Conservation (phyloP, 2,888 invertebrate genomes). For the Tolmerus cingulatus region DNA sequence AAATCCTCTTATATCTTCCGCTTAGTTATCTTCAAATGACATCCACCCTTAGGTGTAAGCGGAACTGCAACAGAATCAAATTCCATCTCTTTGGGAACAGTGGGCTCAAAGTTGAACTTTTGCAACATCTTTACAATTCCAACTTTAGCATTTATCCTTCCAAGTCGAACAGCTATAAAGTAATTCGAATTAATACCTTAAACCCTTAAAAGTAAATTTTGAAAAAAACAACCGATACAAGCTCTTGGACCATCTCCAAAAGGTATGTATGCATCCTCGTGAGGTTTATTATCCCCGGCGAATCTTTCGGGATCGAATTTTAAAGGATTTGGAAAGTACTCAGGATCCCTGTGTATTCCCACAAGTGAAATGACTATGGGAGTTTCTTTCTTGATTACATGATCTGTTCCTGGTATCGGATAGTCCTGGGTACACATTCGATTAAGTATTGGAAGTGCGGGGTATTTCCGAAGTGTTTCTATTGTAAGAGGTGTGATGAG, state of each 20-base stretch:
- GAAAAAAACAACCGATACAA: conserved; percentile 56
- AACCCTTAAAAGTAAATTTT: background rate
- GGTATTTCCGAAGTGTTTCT: conserved; percentile 63
- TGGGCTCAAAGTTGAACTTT: conserved; percentile 54
- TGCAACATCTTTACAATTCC: conserved; percentile 56
- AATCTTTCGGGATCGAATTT: conserved; percentile 64
- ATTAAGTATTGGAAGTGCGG: conserved; percentile 61
- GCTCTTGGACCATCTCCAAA: conserved; percentile 60
- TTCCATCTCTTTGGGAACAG: conserved; percentile 54
- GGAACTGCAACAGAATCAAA: conserved; percentile 55
- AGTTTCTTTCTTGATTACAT: conserved; percentile 59
- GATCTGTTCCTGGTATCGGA: conserved; percentile 57
- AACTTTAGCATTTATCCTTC: conserved; percentile 58
- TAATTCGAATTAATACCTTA: background rate
- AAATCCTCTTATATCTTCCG: conserved; percentile 52
- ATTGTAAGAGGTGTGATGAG: background rate
- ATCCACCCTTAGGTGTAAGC: conserved; percentile 56
- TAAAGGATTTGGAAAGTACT: conserved; percentile 61
- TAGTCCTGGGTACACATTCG: conserved; percentile 60
- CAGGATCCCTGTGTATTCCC: conserved; percentile 62
- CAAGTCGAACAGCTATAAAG: conserved; percentile 56
- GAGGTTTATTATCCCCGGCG: conserved; percentile 54
- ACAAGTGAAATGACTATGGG: conserved; percentile 58
- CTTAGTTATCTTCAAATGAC: conserved; percentile 54
- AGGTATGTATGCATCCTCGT: conserved; percentile 57